Evolutionary conservation across 1,140 invertebrate genomes (phyloP), one percentile per base, ranked within the genome.

Genomic region (Zophobas atratus): DNA sequence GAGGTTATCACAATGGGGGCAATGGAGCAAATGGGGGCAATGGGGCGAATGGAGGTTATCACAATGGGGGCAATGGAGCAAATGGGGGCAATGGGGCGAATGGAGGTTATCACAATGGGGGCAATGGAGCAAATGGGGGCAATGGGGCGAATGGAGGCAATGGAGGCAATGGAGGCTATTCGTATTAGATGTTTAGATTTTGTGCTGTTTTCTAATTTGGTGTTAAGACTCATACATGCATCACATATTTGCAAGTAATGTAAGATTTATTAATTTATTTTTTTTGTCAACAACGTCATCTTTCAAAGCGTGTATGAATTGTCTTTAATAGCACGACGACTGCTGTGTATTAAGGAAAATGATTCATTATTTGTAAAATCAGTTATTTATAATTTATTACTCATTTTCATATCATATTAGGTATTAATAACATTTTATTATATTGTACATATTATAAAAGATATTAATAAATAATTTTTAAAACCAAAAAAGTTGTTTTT

Each of bases 1-100:
- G 70, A 20, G 75, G 78, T 76, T 77, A 79, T 4, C 79, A 77
- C 6, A n/a, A 53, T 5, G 56, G 46, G 43, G 79, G 76, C 51
- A 78, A 78, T 78, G 75, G 76, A 1, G 71, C 35, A 55, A 34
- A n/a, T 8, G 71, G 71, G 8, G 48, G 48, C 2, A 53, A 73
- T 73, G 3, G 20, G 20, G 20, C 8, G 43, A 3, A 4, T 46
- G 8, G 8, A 46, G 8, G 3, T 46, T 20, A 20, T 20, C 20
- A 20, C 20, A 20, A 20, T 20, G 20, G 20, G 20, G 20, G 20
- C 20, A 20, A 20, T 20, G 20, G 20, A 20, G 20, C 20, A 20
- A 20, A 20, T 20, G 20, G 20, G 20, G 20, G 20, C 20, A 20
- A 20, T 20, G 20, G 20, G 20, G 20, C 20, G 20, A 20, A 20